Conservation (phyloP, 2,888 invertebrate species). For the Lithophane ornitopus region DNA sequence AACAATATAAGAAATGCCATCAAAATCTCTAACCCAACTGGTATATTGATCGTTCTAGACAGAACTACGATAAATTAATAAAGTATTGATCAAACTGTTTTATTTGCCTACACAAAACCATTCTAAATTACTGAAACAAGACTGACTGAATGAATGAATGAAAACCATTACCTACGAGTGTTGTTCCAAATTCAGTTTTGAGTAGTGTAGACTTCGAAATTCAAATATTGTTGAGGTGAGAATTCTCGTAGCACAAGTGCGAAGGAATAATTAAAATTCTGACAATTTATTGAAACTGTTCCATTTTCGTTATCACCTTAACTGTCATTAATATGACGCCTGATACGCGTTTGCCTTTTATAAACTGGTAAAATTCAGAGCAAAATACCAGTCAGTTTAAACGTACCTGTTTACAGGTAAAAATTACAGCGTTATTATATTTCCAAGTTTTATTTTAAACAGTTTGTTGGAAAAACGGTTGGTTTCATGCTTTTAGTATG, state of each 20-base stretch:
- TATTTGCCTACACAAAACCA: neutral
- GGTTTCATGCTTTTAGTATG: slow-evolving; percentile 27
- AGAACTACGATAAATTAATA: neutral
- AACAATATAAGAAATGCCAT: slow-evolving; percentile 31
- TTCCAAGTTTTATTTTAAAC: slow-evolving; percentile 8
- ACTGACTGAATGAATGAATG: neutral
- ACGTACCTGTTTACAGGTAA: neutral
- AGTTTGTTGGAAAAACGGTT: slow-evolving; percentile 8
- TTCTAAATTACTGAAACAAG: neutral
- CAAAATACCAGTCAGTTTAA: neutral
- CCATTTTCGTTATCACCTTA: neutral
- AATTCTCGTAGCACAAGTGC: neutral
- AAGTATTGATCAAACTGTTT: neutral
- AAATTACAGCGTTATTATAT: neutral
- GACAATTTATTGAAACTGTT: neutral
- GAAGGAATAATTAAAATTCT: neutral
- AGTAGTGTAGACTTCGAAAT: neutral
- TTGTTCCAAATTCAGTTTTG: neutral
- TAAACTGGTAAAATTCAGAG: neutral
- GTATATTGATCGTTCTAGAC: slow-evolving; percentile 36
- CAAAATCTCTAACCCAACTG: slow-evolving; percentile 7
- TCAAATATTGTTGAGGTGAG: neutral
- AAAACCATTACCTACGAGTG: neutral
- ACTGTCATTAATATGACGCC: neutral
- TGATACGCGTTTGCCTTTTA: neutral